Evolutionary conservation across 1,140 invertebrate species (phyloP).

Genomic region (Pseudomyrmex sp.): DNA sequence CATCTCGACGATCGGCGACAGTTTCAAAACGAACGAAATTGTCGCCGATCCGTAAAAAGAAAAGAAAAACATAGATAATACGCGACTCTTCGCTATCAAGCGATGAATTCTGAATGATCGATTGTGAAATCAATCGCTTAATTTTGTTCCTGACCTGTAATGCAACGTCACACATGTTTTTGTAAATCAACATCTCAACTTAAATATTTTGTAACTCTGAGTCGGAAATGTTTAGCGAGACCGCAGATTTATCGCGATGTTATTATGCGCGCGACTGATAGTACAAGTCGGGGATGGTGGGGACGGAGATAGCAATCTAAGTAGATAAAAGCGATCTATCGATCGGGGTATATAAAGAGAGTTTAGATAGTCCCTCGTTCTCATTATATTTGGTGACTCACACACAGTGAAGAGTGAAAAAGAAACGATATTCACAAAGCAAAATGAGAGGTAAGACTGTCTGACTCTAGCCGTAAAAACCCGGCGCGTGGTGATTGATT

Average conservation of each 20-base stretch:
- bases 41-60: not conserved
- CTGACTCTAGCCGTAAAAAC: no score
- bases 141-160: no score
- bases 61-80: no score
- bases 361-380: not conserved
- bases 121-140: no score
- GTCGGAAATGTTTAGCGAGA: slow-evolving; percentile 9
- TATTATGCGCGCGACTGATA: slow-evolving; percentile 44
- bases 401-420: not conserved
- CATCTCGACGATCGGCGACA: not conserved
- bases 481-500: not conserved
- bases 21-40: not conserved
- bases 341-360: slow-evolving; percentile 65
- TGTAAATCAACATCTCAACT: no score
- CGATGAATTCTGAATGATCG: no score
- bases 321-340: slow-evolving; percentile 55
- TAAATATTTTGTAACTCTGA: not conserved
- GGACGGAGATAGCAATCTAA: not conserved
- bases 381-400: slow-evolving; percentile 10
- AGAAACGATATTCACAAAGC: not conserved
- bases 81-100: no score
- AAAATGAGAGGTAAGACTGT: slow-evolving; percentile 69
- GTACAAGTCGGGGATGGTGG: not conserved
- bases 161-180: no score
- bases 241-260: slow-evolving; percentile 41